Conservation (phyloP, 2,797 vertebrate genomes). For the Pseudocheirus occidentalis region DNA sequence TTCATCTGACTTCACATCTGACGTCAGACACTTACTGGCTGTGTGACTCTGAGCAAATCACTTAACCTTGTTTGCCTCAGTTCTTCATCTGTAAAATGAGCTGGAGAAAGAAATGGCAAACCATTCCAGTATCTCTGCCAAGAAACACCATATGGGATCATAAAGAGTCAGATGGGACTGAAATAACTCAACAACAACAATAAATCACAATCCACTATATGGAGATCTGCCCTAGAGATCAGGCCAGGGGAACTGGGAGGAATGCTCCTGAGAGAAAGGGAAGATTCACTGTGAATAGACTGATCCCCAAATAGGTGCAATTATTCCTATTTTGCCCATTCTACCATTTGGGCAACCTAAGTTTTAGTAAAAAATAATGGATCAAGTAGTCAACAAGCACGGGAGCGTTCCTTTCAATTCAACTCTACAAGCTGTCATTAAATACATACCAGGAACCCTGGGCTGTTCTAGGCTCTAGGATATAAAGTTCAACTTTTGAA, state of each 20-base stretch:
- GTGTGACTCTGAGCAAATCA: not conserved
- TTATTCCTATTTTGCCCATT: not conserved
- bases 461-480: fast-evolving
- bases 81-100: not conserved
- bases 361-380: not conserved
- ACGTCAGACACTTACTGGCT: not conserved
- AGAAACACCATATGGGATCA: not conserved
- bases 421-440: not conserved
- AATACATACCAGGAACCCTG: not conserved
- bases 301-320: not conserved
- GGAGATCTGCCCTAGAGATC: not conserved
- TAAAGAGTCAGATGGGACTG: not conserved
- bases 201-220: not conserved
- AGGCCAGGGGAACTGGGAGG: not conserved
- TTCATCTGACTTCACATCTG: not conserved
- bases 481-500: not conserved
- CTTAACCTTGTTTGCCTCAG: not conserved
- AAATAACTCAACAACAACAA: not conserved
- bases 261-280: not conserved
- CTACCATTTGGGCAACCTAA: not conserved
- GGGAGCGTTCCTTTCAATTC: not conserved
- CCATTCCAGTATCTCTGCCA: not conserved
- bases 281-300: not conserved
- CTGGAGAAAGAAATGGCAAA: not conserved
- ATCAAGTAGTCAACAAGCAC: not conserved